Base-by-base conservation (phyloP, 2,888 invertebrate species). In the Morpho helenor region DNA sequence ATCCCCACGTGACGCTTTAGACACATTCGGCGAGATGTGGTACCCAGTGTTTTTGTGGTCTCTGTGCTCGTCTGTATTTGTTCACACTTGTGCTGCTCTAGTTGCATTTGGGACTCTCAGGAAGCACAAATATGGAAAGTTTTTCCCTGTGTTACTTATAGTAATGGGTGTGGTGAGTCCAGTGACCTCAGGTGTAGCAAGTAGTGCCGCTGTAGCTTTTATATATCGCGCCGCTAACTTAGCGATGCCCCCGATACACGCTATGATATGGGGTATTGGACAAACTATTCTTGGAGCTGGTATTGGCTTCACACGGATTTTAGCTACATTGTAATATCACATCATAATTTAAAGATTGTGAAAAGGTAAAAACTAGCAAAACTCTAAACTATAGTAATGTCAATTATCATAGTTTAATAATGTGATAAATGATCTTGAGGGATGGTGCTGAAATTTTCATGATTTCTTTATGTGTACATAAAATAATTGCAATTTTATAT, bases 31-130 rank as follows among this genome's bases (percentile, higher is more conserved):
- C 91, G 97, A 98, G 87, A 98, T 98, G 96, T 98, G 98, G 98
- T 98, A 98, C 84, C 96, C 97, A 79, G 95, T 98, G 80, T 98
- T 98, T 89, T 91, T 98, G 74, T 98, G 98, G 98, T 97, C 97
- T 61, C 91, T 98, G 75, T 96, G 97, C 82, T 98, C 98, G 9
- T 98, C 98, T 53, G 93, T 98, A 75, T 94, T 98, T 79, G 96
- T 98, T 68, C 98, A 98, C 84, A 95, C 94, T 55, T 95, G 97
- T 79, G 98, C 98, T 59, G 97, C 97, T 56, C 88, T 96, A 56
- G 96, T 98, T 68, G 96, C 98, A 51, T 97, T 98, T 80, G 95
- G 96, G 64, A 97, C 97, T 52, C 91, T 98, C 70, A 93, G 98
- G 63, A 98, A 97, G 91, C 98, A 98, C 84, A 97, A 96, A 86